These are phyloP conservation scores for Heliconius hewitsoni DNA, from an alignment of 1,140 invertebrate species.

Conservation along the genomic window DNA sequence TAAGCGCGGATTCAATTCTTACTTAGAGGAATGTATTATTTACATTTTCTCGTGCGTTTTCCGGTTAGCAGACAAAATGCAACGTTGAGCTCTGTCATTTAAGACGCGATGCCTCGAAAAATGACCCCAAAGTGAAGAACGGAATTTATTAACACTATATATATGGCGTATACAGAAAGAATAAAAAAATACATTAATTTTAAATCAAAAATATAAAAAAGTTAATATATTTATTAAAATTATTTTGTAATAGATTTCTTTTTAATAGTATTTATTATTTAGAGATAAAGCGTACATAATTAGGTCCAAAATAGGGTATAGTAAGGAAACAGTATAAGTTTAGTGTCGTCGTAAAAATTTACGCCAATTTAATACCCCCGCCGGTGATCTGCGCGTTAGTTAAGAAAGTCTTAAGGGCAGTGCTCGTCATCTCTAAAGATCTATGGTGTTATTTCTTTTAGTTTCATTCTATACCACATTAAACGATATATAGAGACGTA, in stretches of 20 bases:
- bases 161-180: background rate
- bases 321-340: constrained; percentile 30
- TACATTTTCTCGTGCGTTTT: background rate
- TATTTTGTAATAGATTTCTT: background rate
- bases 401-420: constrained; percentile 31
- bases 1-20: too few relatives aligned
- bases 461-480: too few relatives aligned
- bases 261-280: background rate
- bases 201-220: background rate
- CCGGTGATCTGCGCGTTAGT: constrained; percentile 29
- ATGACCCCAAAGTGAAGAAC: too few relatives aligned
- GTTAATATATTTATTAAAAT: background rate
- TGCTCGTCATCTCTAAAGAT: background rate
- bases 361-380: constrained; percentile 31
- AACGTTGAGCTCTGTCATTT: background rate
- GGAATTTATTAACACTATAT: too few relatives aligned
- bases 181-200: background rate
- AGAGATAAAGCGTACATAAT: constrained; percentile 10
- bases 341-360: constrained; percentile 41
- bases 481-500: too few relatives aligned
- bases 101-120: background rate
- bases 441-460: too few relatives aligned
- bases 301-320: constrained; percentile 24
- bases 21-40: too few relatives aligned
- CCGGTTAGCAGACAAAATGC: background rate